Base-by-base conservation (phyloP, 2,113 vertebrate genomes). In the Tragelaphus imberbis region DNA sequence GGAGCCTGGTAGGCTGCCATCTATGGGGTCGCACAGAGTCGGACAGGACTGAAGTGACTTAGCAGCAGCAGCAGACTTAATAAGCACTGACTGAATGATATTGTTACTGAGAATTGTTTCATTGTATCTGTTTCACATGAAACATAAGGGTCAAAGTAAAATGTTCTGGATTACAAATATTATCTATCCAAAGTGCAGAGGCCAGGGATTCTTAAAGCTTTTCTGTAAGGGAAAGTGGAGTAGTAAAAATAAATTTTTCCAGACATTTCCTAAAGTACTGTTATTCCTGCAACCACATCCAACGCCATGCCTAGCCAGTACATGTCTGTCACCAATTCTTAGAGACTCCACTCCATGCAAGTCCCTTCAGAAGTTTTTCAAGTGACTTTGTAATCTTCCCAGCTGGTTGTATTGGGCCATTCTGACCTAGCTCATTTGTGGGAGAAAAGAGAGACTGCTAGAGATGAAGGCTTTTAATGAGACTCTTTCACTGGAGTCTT, bases 381-480 rank as follows among this genome's bases (percentile, higher is more conserved):
- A 88, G 7, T 33, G 56, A 84, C 81, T 58, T 27, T 84, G 81
- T 82, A 63, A 87, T 86, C 95, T 95, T 96, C 19, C 56, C 36
- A 91, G n/a, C 28, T 95, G 17, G 36, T 84, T 92, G 11, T 90
- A 51, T 91, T n/a, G 47, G 71, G 40, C 40, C 77, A 65, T 87
- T 88, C 56, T 97, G 94, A 96, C 94, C 91, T 97, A 95, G 77
- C 90, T 98, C 82, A 94, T 96, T 40, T 94, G 30, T 17, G 51
- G 27, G n/a, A 96, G 36, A 59, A 96, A 97, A 96, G 63, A 94
- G n/a, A 94, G 49, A 13, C 90, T 89, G 68, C 81, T 90, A 71
- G 36, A 96, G 93, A 94, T 89, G 89, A 95, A 97, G 44, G 51
- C 36, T 97, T 97, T 95, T 98, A 95, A 97, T 97, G 84, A 98